These are phyloP conservation scores for Eulacestoma nigropectus DNA, from an alignment of 2,113 vertebrate genomes.

Conservation along the genomic window DNA sequence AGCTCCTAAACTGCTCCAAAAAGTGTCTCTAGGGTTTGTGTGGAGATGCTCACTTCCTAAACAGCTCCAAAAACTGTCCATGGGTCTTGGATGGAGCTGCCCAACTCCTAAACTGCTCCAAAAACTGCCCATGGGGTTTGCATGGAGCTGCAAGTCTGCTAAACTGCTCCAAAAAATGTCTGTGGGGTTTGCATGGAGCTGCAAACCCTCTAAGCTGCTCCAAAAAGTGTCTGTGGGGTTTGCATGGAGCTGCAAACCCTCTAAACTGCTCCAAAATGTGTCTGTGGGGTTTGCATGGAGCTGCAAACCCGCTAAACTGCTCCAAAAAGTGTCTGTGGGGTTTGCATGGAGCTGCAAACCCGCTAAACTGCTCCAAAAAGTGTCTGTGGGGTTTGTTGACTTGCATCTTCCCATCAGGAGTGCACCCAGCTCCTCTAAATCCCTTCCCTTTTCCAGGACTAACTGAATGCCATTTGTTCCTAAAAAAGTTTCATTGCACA, in stretches of 20 bases:
- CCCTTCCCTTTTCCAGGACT: not conserved
- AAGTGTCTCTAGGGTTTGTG: not conserved
- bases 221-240: not conserved
- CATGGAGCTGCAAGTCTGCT: no score
- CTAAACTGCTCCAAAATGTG: not conserved
- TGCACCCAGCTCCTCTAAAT: not conserved
- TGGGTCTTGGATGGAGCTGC: not conserved
- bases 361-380: not conserved
- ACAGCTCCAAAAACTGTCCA: not conserved
- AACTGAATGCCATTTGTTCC: not conserved
- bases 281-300: not conserved
- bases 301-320: not conserved
- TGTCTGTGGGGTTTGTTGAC: not conserved
- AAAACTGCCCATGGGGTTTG: not conserved
- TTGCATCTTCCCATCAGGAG: not conserved
- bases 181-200: rapidly evolving
- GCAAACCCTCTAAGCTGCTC: not conserved
- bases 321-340: not conserved
- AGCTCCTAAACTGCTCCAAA: not conserved
- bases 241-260: not conserved
- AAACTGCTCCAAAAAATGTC: not conserved
- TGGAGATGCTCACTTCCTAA: not conserved
- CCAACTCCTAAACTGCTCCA: not conserved
- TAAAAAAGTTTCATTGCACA: not conserved
- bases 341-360: not conserved